These are phyloP conservation scores for Amphipoea lucens DNA, from an alignment of 2,888 invertebrate genomes.

Conservation along the genomic window DNA sequence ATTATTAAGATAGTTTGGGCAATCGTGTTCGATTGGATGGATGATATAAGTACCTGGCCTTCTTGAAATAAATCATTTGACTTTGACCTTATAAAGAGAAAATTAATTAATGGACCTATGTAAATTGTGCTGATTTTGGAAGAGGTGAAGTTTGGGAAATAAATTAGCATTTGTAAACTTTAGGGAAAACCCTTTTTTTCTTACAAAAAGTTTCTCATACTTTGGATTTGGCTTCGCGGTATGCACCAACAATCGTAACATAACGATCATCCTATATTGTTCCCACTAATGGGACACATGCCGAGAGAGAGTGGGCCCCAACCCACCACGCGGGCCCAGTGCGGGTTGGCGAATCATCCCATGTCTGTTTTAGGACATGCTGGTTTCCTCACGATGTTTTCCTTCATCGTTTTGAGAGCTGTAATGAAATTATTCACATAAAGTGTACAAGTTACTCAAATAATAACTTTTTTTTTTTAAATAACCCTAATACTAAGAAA, in stretches of 20 bases:
- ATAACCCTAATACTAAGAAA: not conserved
- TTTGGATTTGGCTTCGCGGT: not conserved
- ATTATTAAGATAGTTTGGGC: conserved; percentile 16
- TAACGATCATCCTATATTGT: not conserved
- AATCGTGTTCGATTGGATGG: conserved; percentile 26
- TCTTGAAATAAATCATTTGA: not conserved
- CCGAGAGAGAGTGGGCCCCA: not conserved
- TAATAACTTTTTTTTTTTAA: not conserved
- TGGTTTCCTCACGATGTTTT: not conserved
- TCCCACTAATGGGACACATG: not conserved
- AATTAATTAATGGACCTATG: not conserved
- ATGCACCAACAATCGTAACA: not conserved
- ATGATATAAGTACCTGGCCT: not conserved
- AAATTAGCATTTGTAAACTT: not conserved
- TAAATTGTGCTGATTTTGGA: not conserved
- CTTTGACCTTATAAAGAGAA: not conserved
- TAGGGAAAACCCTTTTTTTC: not conserved
- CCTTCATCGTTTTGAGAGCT: not conserved
- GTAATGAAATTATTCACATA: not conserved
- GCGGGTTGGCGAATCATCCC: not conserved
- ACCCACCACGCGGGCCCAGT: not conserved
- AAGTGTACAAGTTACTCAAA: not conserved
- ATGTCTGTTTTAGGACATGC: not conserved
- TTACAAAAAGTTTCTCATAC: not conserved
- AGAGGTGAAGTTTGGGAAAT: not conserved